Percentiles rank a stretch among this genome's conserved stretches.
Conservation (phyloP, 1,140 invertebrate species). For the Leptinotarsa defecta region DNA sequence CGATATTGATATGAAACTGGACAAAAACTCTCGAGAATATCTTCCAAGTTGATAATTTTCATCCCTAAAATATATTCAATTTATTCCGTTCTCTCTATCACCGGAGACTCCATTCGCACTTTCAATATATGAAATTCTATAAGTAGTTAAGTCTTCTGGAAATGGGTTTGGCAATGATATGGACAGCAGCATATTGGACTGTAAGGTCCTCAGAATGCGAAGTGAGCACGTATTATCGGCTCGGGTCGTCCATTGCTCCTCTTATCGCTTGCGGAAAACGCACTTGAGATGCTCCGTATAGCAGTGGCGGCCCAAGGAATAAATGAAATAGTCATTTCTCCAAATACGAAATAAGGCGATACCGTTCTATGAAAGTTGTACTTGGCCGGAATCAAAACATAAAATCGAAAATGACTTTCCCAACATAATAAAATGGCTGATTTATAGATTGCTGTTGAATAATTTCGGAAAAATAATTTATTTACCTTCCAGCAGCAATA, state of each 20-base stretch:
- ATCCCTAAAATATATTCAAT: constrained; percentile 12
- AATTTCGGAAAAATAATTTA: too few relatives aligned
- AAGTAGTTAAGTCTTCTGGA: constrained; percentile 33
- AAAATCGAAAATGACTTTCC: too few relatives aligned
- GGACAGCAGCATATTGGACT: constrained; percentile 43
- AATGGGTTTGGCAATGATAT: constrained; percentile 31
- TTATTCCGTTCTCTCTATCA: background rate
- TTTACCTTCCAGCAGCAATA: too few relatives aligned
- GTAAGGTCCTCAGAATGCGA: constrained; percentile 42
- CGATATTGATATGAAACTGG: too few relatives aligned
- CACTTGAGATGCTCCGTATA: constrained; percentile 40
- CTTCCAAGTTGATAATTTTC: background rate
- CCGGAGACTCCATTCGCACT: background rate
- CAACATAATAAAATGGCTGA: too few relatives aligned
- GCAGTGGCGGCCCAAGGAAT: constrained; percentile 5
- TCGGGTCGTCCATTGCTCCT: constrained; percentile 35
- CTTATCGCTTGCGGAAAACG: constrained; percentile 37
- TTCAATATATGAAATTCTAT: constrained; percentile 36
- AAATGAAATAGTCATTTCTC: background rate
- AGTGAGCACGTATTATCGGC: constrained; percentile 44
- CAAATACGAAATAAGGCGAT: too few relatives aligned
- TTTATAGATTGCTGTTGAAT: too few relatives aligned
- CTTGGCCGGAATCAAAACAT: too few relatives aligned
- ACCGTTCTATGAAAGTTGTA: too few relatives aligned
- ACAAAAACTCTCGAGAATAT: background rate